phyloP scores from a whole-genome alignment of 2,888 invertebrate genomes.

The Aethes cnicana region DNA sequence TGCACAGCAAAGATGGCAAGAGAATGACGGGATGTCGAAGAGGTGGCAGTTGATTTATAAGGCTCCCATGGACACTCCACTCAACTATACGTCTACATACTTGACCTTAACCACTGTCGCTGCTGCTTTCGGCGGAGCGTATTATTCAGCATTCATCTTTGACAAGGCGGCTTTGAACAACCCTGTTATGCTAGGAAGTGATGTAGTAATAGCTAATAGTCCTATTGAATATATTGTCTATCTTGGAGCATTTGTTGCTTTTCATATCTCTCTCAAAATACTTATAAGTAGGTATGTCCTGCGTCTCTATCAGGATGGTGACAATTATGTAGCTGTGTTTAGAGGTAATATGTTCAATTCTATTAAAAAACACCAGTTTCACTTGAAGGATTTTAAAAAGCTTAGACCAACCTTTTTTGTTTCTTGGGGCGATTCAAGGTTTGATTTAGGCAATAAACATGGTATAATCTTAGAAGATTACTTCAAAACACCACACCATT shows the following conservation, averaged over 20 bases:
- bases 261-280: constrained; percentile 61
- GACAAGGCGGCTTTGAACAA: constrained; percentile 52
- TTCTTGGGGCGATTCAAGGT: constrained; percentile 70
- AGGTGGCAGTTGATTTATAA: constrained; percentile 71
- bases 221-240: constrained; percentile 62
- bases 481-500: constrained; percentile 71
- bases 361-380: constrained; percentile 60
- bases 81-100: constrained; percentile 59
- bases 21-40: constrained; percentile 58
- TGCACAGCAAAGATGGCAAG: constrained; percentile 59
- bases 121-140: constrained; percentile 46
- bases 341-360: constrained; percentile 61
- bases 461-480: constrained; percentile 66
- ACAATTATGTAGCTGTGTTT: constrained; percentile 68
- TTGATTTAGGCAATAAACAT: constrained; percentile 62
- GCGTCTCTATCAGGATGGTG: constrained; percentile 67
- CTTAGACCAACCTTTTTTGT: constrained; percentile 57
- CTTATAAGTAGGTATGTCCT: constrained; percentile 68
- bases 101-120: constrained; percentile 57
- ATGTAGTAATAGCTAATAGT: constrained; percentile 65
- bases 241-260: constrained; percentile 57
- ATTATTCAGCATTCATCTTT: constrained; percentile 59
- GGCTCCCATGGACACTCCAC: constrained; percentile 63
- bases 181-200: constrained; percentile 58
- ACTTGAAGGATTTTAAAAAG: constrained; percentile 64